Evolutionary conservation across 2,113 vertebrate species (phyloP).

Genomic region (Octodon degus): DNA sequence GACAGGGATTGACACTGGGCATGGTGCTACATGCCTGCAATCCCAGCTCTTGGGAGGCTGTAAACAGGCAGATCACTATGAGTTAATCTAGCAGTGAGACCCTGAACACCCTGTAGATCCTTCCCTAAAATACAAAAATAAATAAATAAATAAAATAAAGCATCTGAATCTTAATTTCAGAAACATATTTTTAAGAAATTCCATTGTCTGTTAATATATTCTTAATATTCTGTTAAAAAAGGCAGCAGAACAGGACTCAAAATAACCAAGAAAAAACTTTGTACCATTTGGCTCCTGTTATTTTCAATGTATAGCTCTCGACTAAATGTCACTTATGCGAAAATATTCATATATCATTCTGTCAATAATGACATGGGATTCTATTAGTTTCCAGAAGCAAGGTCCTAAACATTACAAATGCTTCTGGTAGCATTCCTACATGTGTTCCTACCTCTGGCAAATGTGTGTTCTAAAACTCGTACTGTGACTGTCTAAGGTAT

Average conservation of each 20-base stretch:
- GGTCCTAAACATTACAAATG: conserved; percentile 3
- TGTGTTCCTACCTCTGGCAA: neutral
- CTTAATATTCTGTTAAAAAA: conserved; percentile 6
- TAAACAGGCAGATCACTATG: no score
- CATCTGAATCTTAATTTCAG: conserved; percentile 35
- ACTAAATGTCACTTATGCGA: neutral
- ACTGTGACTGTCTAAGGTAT: neutral
- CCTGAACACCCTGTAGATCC: no score
- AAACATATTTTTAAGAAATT: conserved; percentile 46
- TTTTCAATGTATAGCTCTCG: neutral
- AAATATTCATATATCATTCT: neutral
- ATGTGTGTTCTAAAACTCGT: neutral
- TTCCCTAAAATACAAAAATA: no score
- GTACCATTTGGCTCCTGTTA: neutral
- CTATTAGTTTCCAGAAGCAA: conserved; percentile 37
- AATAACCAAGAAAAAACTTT: neutral
- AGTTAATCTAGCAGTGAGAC: no score
- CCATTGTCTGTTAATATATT: neutral
- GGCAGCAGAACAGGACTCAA: conserved; percentile 16
- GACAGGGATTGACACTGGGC: no score
- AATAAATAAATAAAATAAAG: neutral
- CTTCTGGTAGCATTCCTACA: neutral
- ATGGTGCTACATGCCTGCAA: no score
- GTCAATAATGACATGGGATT: neutral
- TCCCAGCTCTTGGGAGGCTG: no score